These are phyloP conservation scores for Pyrrhosoma nymphula DNA, from an alignment of 2,888 invertebrate genomes.

Conservation along the genomic window DNA sequence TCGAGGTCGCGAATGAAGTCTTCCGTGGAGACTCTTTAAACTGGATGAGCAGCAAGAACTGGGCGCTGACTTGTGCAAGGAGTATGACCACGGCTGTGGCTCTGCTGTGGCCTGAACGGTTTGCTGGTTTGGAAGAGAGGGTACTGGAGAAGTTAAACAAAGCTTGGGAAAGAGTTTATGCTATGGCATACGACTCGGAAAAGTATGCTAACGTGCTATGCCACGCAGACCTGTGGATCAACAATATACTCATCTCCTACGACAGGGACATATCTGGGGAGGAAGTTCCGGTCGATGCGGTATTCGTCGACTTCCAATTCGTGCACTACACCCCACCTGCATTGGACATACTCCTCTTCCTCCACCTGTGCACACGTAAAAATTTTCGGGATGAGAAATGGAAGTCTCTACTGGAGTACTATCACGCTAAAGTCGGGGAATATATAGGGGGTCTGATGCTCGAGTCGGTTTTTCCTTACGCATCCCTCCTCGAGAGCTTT, in stretches of 20 bases:
- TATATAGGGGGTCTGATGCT: neutral
- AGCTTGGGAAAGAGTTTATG: slow-evolving; percentile 12
- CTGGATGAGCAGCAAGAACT: neutral
- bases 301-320: neutral
- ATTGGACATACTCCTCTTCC: neutral
- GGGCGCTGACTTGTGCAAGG: neutral
- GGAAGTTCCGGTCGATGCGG: neutral
- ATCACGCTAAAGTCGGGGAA: neutral
- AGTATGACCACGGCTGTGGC: neutral
- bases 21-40: neutral
- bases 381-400: neutral
- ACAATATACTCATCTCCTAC: neutral
- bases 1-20: neutral
- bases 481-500: neutral
- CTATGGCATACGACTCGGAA: neutral
- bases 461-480: neutral
- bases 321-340: neutral
- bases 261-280: neutral
- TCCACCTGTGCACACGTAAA: neutral
- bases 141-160: neutral
- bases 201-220: neutral
- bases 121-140: neutral
- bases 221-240: slow-evolving; percentile 11
- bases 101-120: neutral
- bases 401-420: neutral